Base-by-base conservation (phyloP, 1,140 invertebrate genomes). In the Telenomus remus region DNA sequence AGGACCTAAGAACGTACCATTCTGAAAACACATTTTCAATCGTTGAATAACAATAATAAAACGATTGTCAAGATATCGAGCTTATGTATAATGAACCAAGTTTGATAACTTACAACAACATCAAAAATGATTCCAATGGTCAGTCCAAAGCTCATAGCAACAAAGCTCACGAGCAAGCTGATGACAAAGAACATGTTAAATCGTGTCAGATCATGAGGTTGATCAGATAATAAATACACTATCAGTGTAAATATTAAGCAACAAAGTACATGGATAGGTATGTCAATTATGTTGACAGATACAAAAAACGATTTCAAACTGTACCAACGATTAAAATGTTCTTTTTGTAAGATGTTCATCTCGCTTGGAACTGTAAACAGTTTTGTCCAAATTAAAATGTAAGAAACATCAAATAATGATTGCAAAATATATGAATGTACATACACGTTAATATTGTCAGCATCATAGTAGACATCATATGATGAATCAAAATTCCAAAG, bases 271-370 rank as follows among this genome's bases (percentile, higher is more conserved):
- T 92, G 91, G 55, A 95, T 89, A 0, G 94, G 94, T 78, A 95
- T 85, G 79, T 95, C 94, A 0, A 97, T 91, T 35, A 98, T 82
- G 0, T 95, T 97, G 50, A 96, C 92, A 9, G 96, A 94, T 27
- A 93, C 89, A 81, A 97, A 98, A 81, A 96, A 98, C 5, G 95
- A 93, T 83, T 96, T 97, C 4, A 98, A 87, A 8, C 96, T 98
- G 89, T 98, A 98, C 97, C 97, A 98, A 84, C 96, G 91, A 85
- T 98, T 98, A 66, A 98, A 95, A 82, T 98, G 96, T 86, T 98
- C 97, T 82, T 97, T 95, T 13, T 94, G 90, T 78, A 98, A 90
- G 60, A 97, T 96, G 6, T 90, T 92, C 93, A 97, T 96, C 89
- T 98, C 96, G 63, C 92, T 91, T 0, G 97, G 96, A 88, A 98